Evolutionary conservation across 2,888 invertebrate species (phyloP).

Genomic region (Stictocephala bisonia): DNA sequence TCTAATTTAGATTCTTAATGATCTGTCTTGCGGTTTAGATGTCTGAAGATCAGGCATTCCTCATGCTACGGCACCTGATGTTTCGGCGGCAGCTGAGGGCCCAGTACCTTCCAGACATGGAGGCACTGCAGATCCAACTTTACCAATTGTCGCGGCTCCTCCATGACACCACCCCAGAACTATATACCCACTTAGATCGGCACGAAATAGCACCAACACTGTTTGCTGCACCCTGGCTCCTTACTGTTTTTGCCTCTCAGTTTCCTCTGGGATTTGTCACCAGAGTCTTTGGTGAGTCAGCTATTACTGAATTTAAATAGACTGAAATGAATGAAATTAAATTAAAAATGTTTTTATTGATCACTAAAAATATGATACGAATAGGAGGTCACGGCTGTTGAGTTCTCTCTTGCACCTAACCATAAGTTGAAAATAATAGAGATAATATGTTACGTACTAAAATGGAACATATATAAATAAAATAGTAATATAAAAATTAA

Average conservation of each 20-base stretch:
- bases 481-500: too few relatives aligned
- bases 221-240: slow-evolving; percentile 97
- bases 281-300: slow-evolving; percentile 83
- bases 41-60: slow-evolving; percentile 92
- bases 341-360: too few relatives aligned
- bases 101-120: slow-evolving; percentile 95
- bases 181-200: slow-evolving; percentile 87
- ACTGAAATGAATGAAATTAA: too few relatives aligned
- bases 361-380: too few relatives aligned
- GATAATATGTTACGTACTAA: too few relatives aligned
- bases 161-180: slow-evolving; percentile 86
- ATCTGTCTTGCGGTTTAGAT: slow-evolving; percentile 76
- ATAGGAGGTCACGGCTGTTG: too few relatives aligned
- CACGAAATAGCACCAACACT: slow-evolving; percentile 94
- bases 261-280: slow-evolving; percentile 96
- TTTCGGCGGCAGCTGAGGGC: slow-evolving; percentile 87
- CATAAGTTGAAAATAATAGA: too few relatives aligned
- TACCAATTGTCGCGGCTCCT: slow-evolving; percentile 94
- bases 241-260: slow-evolving; percentile 96
- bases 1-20: too few relatives aligned
- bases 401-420: too few relatives aligned
- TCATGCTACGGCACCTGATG: slow-evolving; percentile 90
- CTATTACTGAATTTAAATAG: slow-evolving; percentile 1
- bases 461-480: too few relatives aligned
- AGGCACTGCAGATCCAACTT: slow-evolving; percentile 85